Conservation (phyloP, 2,797 vertebrate genomes). For the Anas bahamensis region DNA sequence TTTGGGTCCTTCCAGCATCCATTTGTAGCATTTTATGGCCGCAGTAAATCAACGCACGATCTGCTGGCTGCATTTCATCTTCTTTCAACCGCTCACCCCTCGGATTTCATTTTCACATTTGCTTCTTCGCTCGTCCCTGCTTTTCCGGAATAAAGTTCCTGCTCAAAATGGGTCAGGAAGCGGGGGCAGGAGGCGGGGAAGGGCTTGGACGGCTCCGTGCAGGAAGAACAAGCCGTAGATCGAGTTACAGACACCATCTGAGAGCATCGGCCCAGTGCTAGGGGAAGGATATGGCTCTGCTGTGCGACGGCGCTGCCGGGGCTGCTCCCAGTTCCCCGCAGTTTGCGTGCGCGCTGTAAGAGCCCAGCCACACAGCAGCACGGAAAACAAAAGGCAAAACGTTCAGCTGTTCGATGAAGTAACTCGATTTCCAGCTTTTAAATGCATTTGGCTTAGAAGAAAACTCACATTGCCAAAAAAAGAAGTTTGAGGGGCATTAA, state of each 20-base stretch:
- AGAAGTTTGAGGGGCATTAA: not conserved
- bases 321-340: not conserved
- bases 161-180: not conserved
- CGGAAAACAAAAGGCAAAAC: not conserved
- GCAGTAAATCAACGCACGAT: not conserved
- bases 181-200: not conserved
- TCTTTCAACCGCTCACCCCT: not conserved
- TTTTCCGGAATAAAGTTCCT: not conserved
- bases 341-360: not conserved
- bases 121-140: not conserved
- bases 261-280: not conserved
- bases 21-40: rapidly evolving
- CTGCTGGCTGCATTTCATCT: not conserved
- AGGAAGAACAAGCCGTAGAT: not conserved
- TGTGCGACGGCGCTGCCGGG: not conserved
- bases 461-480: not conserved
- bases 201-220: not conserved
- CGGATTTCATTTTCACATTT: not conserved
- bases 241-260: slow-evolving; percentile 21
- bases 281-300: not conserved
- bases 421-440: not conserved
- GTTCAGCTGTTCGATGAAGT: not conserved
- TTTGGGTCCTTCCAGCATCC: not conserved
- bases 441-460: not conserved
- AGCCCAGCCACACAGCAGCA: not conserved